Conservation (phyloP, 2,888 invertebrate genomes). For the Deilephila elpenor region DNA sequence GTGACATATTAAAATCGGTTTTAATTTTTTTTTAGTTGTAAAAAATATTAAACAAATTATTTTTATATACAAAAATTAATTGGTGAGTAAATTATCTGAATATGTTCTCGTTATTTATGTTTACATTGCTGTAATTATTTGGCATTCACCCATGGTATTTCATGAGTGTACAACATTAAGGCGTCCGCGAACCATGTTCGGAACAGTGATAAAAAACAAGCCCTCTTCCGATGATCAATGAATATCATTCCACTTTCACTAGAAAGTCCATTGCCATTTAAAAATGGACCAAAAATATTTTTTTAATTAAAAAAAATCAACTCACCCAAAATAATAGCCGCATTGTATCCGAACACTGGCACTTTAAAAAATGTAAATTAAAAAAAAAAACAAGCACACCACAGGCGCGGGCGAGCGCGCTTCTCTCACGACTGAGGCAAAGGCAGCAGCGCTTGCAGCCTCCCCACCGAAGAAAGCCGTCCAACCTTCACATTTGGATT, state of each 20-base stretch:
- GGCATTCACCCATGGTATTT: constrained; percentile 7
- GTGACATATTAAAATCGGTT: too few relatives aligned
- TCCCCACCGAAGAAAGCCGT: constrained; percentile 74
- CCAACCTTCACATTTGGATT: constrained; percentile 78
- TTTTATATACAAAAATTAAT: not conserved
- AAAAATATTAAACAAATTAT: not conserved
- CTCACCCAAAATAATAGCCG: constrained; percentile 80
- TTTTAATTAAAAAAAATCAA: constrained; percentile 44
- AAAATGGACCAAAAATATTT: not conserved
- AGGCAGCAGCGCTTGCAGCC: constrained; percentile 58
- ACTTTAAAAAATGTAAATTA: constrained; percentile 64
- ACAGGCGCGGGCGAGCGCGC: constrained; percentile 79
- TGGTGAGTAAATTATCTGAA: not conserved
- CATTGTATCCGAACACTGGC: constrained; percentile 79
- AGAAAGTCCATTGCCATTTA: constrained; percentile 59
- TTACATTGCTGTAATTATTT: not conserved
- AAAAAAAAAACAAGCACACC: constrained; percentile 64
- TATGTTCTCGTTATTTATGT: not conserved
- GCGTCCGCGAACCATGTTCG: constrained; percentile 23
- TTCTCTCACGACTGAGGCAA: constrained; percentile 67
- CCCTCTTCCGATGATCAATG: constrained; percentile 61
- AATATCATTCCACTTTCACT: constrained; percentile 69
- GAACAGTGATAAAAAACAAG: constrained; percentile 59
- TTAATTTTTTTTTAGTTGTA: not conserved
- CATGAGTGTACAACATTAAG: constrained; percentile 42